Evolutionary conservation across 2,888 invertebrate species (phyloP), one percentile per base, ranked within the genome.

Genomic region (Pseudococcus jackbeardsleyi): DNA sequence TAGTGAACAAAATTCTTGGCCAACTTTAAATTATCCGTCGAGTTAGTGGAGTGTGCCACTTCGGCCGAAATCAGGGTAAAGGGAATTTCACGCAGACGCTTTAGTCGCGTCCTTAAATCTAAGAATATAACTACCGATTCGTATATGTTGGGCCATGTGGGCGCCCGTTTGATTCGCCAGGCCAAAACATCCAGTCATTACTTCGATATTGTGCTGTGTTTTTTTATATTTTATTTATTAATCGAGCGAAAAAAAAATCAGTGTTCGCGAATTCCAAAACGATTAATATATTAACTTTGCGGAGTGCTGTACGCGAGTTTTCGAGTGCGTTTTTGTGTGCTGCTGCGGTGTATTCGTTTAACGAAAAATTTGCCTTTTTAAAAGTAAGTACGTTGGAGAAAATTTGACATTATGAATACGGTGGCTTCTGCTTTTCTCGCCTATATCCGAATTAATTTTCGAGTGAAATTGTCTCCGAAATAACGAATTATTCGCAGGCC

Each of bases 91-190:
- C 79, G 79, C 79, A 82, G 46, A 46, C 79, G 79, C 79, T 82
- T 42, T 82, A 82, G 26, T 82, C 79, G 79, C 79, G 79, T 82
- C 79, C 79, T 82, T 82, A 59, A 85, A 85, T 85, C 85, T 85
- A 85, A 85, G 85, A 85, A 85, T 85, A 85, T 85, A 85, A 85
- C 85, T 85, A 59, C 85, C 54, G 85, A 85, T 85, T 85, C 85
- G 85, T 85, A 85, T 85, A 85, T 59, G 85, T 88, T 54, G 82
- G 82, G 88, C 88, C 88, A 88, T 88, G 88, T 88, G 88, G 88
- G 88, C 88, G 88, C 88, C 82, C 88, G 88, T 88, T 88, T 79
- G 88, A 88, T 88, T 88, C 54, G 88, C 79, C 88, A 79, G 82
- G 82, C 88, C 88, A 88, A 82, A 88, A 88, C 79, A 50, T 79